phyloP scores from a whole-genome alignment of 2,888 invertebrate species.

The Biston stratarius region DNA sequence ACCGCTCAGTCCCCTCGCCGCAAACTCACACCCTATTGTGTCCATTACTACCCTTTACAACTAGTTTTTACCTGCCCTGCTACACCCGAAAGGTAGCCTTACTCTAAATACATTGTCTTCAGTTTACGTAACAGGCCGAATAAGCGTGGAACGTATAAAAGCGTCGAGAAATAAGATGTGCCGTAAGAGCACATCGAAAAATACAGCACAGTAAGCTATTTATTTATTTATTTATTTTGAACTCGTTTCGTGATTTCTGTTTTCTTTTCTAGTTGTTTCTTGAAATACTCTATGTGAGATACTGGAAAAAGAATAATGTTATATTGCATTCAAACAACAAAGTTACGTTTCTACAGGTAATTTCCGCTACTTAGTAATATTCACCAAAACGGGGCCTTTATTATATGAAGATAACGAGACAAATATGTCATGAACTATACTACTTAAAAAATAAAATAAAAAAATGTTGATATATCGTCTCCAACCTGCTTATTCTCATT shows the following conservation, averaged over 20 bases:
- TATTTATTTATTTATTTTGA: conserved; percentile 26
- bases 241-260: conserved; percentile 18
- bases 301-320: not conserved
- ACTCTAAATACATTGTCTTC: conserved; percentile 39
- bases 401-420: not conserved
- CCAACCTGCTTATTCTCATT: conserved; percentile 54
- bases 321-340: not conserved
- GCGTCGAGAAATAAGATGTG: conserved; percentile 26
- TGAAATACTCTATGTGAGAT: conserved; percentile 13
- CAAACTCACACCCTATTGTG: conserved; percentile 71
- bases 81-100: conserved; percentile 41
- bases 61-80: conserved; percentile 64
- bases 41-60: conserved; percentile 69
- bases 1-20: conserved; percentile 62
- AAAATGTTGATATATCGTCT: conserved; percentile 26
- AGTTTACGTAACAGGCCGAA: conserved; percentile 38
- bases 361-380: not conserved
- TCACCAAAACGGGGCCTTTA: not conserved
- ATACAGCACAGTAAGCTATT: conserved; percentile 20
- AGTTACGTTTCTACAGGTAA: not conserved
- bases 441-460: conserved; percentile 1
- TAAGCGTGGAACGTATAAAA: conserved; percentile 31
- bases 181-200: conserved; percentile 25
- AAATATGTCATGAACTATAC: not conserved
- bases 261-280: conserved; percentile 16